Evolutionary conservation across 2,113 vertebrate species (phyloP).

Genomic region (Gymnogyps californianus): DNA sequence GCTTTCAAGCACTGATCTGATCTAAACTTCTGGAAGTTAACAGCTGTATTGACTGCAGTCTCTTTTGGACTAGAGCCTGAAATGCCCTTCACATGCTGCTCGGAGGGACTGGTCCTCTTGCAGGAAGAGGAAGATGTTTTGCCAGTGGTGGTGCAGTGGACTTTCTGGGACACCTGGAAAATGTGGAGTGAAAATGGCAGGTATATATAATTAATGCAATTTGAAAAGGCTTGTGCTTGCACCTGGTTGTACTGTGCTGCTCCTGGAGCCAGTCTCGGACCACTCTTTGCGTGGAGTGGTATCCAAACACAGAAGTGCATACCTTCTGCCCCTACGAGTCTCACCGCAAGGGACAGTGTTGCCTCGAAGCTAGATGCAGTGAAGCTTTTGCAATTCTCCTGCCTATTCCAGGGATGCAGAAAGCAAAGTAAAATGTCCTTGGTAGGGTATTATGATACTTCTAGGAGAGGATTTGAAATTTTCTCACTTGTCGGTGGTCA

Average conservation of each 20-base stretch:
- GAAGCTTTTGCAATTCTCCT: background rate
- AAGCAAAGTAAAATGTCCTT: background rate
- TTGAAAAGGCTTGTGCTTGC: background rate
- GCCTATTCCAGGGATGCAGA: background rate
- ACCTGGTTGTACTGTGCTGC: background rate
- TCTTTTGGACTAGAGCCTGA: background rate
- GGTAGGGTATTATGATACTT: background rate
- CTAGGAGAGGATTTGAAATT: background rate
- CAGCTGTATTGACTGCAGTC: background rate
- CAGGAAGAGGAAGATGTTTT: background rate
- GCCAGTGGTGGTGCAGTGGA: background rate
- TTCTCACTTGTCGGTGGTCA: background rate
- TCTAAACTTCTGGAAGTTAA: background rate
- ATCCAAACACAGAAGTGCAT: rapidly evolving
- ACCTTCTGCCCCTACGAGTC: background rate
- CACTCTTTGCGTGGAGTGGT: background rate
- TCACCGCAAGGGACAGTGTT: background rate
- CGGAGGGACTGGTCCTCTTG: rapidly evolving
- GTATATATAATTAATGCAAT: background rate
- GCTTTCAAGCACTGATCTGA: background rate
- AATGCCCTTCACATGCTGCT: background rate
- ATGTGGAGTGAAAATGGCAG: background rate
- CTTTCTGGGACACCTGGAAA: background rate
- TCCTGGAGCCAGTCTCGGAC: background rate
- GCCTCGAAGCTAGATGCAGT: background rate